These are phyloP conservation scores for Scotopteryx bipunctaria DNA, from an alignment of 2,888 invertebrate species.

Conservation along the genomic window DNA sequence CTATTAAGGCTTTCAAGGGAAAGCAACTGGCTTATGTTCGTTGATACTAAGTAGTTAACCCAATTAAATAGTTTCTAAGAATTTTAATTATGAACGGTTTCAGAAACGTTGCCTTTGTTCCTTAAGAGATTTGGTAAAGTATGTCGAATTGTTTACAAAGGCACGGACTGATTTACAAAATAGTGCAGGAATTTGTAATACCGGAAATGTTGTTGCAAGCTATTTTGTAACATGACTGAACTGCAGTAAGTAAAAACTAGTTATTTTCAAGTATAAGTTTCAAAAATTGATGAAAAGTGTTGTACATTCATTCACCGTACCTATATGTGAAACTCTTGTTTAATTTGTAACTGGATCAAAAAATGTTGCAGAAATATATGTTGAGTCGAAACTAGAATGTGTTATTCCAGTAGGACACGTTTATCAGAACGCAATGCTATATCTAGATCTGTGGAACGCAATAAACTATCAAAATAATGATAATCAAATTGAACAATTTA, in stretches of 20 bases:
- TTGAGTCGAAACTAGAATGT: no score
- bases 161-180: constrained; percentile 17
- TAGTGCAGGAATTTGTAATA: constrained; percentile 16
- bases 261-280: constrained; percentile 2
- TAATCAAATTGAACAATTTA: no score
- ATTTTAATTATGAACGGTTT: constrained; percentile 20
- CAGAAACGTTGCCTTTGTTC: constrained; percentile 16
- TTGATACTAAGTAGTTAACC: constrained; percentile 11
- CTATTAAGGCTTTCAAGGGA: neutral
- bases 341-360: no score
- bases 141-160: constrained; percentile 18
- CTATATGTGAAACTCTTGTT: no score
- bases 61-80: constrained; percentile 32
- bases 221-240: constrained; percentile 11
- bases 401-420: no score
- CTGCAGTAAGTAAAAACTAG: constrained; percentile 10
- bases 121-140: constrained; percentile 5
- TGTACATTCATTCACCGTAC: neutral
- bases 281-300: no score
- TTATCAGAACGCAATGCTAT: no score
- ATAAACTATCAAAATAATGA: no score
- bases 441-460: no score
- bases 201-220: constrained; percentile 14
- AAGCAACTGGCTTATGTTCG: no score
- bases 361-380: no score